phyloP scores from a whole-genome alignment of 1,140 invertebrate species.

The Plectus sambesii region DNA sequence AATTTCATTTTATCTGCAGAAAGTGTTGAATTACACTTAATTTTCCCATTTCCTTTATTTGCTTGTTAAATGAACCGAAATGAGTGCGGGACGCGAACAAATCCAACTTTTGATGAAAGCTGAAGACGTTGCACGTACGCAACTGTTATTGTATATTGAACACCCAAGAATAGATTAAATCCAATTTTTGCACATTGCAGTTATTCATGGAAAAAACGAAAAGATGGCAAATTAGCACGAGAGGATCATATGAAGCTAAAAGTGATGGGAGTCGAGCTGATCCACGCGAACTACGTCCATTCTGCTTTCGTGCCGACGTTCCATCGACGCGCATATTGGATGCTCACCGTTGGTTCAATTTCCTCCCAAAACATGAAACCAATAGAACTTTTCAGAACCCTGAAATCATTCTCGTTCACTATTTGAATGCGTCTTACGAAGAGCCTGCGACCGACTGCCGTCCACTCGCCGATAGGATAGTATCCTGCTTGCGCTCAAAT shows the following conservation, averaged over 20 bases:
- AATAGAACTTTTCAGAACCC: constrained; percentile 64
- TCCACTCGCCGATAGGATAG: constrained; percentile 72
- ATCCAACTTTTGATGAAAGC: no score
- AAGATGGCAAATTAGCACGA: constrained; percentile 90
- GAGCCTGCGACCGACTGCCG: constrained; percentile 93
- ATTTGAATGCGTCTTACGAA: constrained; percentile 89
- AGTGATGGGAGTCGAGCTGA: constrained; percentile 88
- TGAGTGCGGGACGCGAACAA: no score
- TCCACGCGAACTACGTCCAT: constrained; percentile 96
- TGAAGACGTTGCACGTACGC: no score
- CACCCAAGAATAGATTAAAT: no score
- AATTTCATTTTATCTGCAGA: no score
- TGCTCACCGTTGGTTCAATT: constrained; percentile 64
- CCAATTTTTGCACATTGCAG: no score
- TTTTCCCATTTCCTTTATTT: no score
- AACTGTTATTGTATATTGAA: no score
- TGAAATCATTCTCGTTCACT: constrained; percentile 91
- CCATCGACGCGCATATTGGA: constrained; percentile 91
- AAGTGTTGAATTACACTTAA: no score
- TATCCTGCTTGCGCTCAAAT: constrained; percentile 72
- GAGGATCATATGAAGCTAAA: constrained; percentile 99
- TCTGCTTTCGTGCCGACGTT: constrained; percentile 94
- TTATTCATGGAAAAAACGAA: constrained; percentile 98
- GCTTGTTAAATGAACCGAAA: no score
- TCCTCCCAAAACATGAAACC: background rate